Percentiles rank a stretch among this genome's conserved stretches.
Evolutionary conservation across 2,113 vertebrate genomes (phyloP).

Genomic region (Dendropsophus ebraccatus): DNA sequence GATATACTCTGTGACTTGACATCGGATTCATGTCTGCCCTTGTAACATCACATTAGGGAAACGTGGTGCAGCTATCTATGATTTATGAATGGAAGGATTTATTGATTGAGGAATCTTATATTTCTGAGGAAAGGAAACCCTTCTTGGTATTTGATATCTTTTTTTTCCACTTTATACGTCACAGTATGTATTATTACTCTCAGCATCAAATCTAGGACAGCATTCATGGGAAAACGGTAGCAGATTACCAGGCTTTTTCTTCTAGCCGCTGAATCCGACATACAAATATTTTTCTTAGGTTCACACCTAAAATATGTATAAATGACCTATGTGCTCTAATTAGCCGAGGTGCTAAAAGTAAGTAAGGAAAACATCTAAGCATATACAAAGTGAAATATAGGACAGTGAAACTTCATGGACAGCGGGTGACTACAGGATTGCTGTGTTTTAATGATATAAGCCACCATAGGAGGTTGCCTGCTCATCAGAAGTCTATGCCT

Average conservation of each 20-base stretch:
- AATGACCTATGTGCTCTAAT: background rate
- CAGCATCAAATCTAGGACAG: background rate
- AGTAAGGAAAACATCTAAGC: background rate
- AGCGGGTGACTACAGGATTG: background rate
- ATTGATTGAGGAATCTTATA: constrained; percentile 27
- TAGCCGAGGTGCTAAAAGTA: background rate
- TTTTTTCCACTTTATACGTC: background rate
- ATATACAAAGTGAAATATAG: background rate
- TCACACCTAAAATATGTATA: background rate
- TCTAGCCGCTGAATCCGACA: background rate
- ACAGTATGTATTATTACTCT: constrained; percentile 3
- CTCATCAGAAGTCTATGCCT: background rate
- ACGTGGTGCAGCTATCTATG: constrained; percentile 2
- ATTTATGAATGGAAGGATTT: constrained; percentile 40
- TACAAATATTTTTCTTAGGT: background rate
- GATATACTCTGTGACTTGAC: background rate
- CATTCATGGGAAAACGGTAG: background rate
- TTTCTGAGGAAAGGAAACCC: background rate
- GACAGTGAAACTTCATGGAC: background rate
- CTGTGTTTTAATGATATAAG: background rate
- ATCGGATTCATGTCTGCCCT: background rate
- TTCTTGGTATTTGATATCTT: background rate
- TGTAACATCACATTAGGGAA: background rate
- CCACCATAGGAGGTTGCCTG: background rate
- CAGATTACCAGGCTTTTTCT: constrained; percentile 22